A percentile compares a stretch with the other conserved stretches of the same genome.
Conservation (phyloP, 2,113 vertebrate species). For the Reinhardtius hippoglossoides region DNA sequence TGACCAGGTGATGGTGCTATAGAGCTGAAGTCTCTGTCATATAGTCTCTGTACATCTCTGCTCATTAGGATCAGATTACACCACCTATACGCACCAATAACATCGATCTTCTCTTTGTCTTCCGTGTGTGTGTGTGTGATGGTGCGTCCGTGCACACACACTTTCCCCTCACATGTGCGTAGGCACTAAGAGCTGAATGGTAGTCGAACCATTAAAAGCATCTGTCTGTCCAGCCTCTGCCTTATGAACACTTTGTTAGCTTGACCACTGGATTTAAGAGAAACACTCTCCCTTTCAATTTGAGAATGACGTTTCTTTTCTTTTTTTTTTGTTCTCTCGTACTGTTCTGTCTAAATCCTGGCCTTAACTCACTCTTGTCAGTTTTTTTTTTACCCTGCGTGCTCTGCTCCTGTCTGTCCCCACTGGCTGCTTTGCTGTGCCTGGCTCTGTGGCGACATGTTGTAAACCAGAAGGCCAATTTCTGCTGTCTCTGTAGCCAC, state of each 20-base stretch:
- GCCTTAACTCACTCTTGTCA: conserved; percentile 74
- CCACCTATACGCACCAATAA: conserved; percentile 8
- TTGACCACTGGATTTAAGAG: conserved; percentile 75
- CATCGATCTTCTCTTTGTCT: conserved; percentile 5
- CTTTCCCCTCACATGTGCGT: background rate
- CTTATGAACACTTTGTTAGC: conserved; percentile 74
- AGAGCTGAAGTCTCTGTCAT: conserved; percentile 67
- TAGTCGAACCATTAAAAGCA: conserved; percentile 65
- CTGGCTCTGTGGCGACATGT: conserved; percentile 97
- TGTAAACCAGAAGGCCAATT: conserved; percentile 99
- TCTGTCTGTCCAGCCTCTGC: conserved; percentile 46
- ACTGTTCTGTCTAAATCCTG: conserved; percentile 64
- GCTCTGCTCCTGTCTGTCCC: conserved; percentile 30
- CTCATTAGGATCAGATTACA: conserved; percentile 64
- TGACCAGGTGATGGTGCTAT: conserved; percentile 85
- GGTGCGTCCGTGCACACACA: background rate
- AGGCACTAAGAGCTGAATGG: conserved; percentile 37
- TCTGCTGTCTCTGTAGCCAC: conserved; percentile 99
- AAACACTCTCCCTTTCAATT: conserved; percentile 75
- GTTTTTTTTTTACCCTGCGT: conserved; percentile 12
- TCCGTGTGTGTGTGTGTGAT: background rate
- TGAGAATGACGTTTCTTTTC: conserved; percentile 60
- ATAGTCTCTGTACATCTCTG: conserved; percentile 28
- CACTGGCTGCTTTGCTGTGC: conserved; percentile 81
- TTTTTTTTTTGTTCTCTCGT: conserved; percentile 46